Evolutionary conservation across 2,888 invertebrate genomes (phyloP), one percentile per base, ranked within the genome.

Genomic region (Caradrina clavipalpis): DNA sequence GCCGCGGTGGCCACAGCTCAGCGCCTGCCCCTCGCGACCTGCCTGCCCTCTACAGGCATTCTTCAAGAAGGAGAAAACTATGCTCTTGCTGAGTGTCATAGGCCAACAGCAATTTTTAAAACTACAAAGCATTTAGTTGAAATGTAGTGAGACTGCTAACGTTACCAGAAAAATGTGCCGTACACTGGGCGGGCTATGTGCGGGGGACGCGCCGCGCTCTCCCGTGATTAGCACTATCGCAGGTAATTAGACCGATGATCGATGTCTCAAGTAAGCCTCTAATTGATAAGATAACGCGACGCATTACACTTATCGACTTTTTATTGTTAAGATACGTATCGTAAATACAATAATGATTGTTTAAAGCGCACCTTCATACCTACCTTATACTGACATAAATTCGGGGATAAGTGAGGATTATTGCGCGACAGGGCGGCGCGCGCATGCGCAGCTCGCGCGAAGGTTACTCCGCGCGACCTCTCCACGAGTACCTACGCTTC

Each of bases 241-340:
- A 69, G 63, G 89, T 93, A 94, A 94, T 94, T 94, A 94, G 92
- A 90, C 83, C 93, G 91, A 91, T 94, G 94, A 94, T 94, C 94
- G 94, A 94, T 94, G 94, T 92, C 93, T 93, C 90, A 86, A 90
- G 90, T 92, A 91, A 94, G 91, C 89, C 85, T 73, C 79, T 55
- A 86, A 81, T 80, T 74, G 91, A 93, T 93, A 86, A 92, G 91
- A 90, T 93, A 93, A 53, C 82, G 85, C 86, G 82, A 86, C 88
- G 87, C 86, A 86, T 84, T 82, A 76, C 76, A 74, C 70, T 89
- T 92, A 93, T 93, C 92, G 82, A 77, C 26, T 85, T 91, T 91
- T 91, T 92, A 91, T 91, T 91, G 87, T 89, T 83, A 75, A 85
- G 87, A 87, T 89, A 89, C 82, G 77, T 81, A 88, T 88, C 88